phyloP scores from a whole-genome alignment of 2,797 vertebrate species.

The Sternarchorhynchus goeldii region DNA sequence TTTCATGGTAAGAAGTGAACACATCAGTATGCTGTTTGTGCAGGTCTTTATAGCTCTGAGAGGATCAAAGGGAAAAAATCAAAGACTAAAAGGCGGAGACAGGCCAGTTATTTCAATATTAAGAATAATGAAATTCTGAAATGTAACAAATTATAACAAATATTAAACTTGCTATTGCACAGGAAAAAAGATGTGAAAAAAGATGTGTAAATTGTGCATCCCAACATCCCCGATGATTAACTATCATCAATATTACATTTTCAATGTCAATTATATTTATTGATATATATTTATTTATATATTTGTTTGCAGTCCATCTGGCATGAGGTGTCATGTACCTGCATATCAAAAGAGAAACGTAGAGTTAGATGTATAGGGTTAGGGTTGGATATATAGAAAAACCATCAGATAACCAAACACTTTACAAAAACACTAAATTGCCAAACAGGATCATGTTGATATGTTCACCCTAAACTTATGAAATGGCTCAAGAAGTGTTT shows the following conservation, averaged over 20 bases:
- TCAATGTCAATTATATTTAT: constrained; percentile 9
- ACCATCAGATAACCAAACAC: neutral
- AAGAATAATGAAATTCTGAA: neutral
- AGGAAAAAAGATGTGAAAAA: neutral
- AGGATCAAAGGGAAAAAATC: neutral
- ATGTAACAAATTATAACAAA: neutral
- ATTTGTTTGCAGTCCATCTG: neutral
- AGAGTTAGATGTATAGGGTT: too few species aligned
- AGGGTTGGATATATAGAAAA: neutral
- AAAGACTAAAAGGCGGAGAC: neutral
- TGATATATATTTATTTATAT: too few species aligned
- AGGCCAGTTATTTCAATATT: neutral
- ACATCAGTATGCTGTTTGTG: constrained; percentile 22
- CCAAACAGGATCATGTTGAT: too few species aligned
- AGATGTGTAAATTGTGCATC: neutral
- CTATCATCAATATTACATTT: constrained; percentile 45
- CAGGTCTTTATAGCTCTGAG: neutral
- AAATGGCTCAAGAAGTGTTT: too few species aligned
- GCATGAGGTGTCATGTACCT: neutral
- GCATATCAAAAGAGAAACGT: neutral
- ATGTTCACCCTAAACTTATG: too few species aligned
- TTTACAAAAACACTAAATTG: too few species aligned
- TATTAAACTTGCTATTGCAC: constrained; percentile 4
- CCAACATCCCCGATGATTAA: neutral
- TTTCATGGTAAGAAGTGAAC: constrained; percentile 37